phyloP scores from a whole-genome alignment of 2,113 vertebrate species.

The Phaethornis superciliosus region DNA sequence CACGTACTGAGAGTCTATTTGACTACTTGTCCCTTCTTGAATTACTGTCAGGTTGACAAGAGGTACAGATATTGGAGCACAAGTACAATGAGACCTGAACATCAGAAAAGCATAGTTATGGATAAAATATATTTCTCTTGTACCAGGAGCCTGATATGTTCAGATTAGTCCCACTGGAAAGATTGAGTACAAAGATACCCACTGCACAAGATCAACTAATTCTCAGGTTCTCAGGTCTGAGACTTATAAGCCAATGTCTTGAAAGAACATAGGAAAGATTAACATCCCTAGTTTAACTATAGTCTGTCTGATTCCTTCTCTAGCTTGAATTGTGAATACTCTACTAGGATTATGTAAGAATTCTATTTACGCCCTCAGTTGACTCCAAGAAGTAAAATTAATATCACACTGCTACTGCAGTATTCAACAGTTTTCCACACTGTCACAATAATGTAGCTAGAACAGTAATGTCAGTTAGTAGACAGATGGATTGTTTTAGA shows the following conservation, averaged over 20 bases:
- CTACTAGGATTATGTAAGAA: neutral
- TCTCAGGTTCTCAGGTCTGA: neutral
- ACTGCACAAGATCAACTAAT: neutral
- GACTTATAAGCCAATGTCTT: neutral
- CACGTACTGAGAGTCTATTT: neutral
- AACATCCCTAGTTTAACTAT: neutral
- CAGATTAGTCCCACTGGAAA: neutral
- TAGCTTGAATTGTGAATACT: neutral
- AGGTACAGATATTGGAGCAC: neutral
- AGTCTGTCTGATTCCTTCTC: neutral
- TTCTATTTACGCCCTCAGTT: neutral
- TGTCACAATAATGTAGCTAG: neutral
- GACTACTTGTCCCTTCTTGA: neutral
- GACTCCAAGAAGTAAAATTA: neutral
- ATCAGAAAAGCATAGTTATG: neutral
- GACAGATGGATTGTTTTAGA: neutral
- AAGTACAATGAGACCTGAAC: neutral
- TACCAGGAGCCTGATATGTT: neutral
- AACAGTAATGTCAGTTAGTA: neutral
- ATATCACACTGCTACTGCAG: neutral
- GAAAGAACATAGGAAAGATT: neutral
- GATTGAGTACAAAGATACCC: neutral
- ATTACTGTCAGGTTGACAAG: neutral
- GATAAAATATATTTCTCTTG: neutral
- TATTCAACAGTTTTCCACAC: neutral